Base-by-base conservation (phyloP, 2,888 invertebrate genomes). In the Escarpia spicata region DNA sequence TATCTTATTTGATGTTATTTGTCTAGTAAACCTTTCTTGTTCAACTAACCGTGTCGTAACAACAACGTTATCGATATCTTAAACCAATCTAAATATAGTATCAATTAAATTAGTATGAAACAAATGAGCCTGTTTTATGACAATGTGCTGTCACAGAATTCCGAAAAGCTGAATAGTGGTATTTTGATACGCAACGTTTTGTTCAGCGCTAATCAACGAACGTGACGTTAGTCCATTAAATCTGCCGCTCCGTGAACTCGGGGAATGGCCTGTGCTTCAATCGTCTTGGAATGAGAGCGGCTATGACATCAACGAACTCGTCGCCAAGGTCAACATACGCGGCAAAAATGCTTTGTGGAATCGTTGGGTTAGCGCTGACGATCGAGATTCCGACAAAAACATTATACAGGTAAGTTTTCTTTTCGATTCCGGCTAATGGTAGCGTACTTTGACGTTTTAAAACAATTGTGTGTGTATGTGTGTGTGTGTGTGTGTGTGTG, bases 251-350 rank as follows among this genome's bases (percentile, higher is more conserved):
- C 75, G 19, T 26, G 26, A n/a, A 26, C 75, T 75, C 3, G 75
- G 75, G 19, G 75, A 8, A 2, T 75, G 75, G 75, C 75, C 75
- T 26, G 75, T 75, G n/a, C 19, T 75, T 26, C 75, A 75, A 3
- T 26, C 75, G 4, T 26, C n/a, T 75, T 75, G 75, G 75, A n/a
- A 75, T 75, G n/a, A 75, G 75, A 75, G 75, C 75, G n/a, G n/a
- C 6, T 75, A 75, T 75, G 75, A 75, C n/a, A 6, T 75, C 75
- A 75, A 75, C 26, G 75, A 75, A 75, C 75, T 75, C 75, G 75
- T 75, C 75, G 75, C 75, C 91, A 91, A 45, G 91, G 44, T 91
- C 44, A 91, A 91, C 91, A 91, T 43, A 15, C 44, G 3, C 37
- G 91, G 91, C 6, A 44, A 91, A 15, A 44, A 43, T 43, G 91